Evolutionary conservation across 2,113 vertebrate species (phyloP).

Genomic region (Sorex fumeus): DNA sequence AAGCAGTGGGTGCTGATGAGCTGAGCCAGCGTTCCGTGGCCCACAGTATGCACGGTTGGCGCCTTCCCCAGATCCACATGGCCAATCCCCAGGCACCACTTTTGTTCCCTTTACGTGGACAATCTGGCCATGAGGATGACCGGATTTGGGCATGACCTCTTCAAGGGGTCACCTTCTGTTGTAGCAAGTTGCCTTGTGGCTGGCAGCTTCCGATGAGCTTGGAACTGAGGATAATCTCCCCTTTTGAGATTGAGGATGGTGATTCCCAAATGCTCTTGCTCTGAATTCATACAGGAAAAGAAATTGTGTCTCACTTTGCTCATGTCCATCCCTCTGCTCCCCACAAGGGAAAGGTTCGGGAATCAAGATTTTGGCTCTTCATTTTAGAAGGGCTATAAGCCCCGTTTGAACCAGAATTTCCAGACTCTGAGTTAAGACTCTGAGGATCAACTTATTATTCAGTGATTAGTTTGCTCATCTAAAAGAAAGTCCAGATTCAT

Average conservation of each 20-base stretch:
- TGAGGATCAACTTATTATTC: conserved; percentile 48
- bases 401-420: conserved; percentile 61
- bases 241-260: conserved; percentile 16
- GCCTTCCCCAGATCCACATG: conserved; percentile 72
- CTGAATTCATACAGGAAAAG: conserved; percentile 60
- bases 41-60: conserved; percentile 65
- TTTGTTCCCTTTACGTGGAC: conserved; percentile 62
- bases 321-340: background rate
- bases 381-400: conserved; percentile 29
- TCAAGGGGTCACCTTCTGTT: conserved; percentile 53
- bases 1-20: conserved; percentile 81
- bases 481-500: conserved; percentile 12
- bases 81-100: conserved; percentile 40
- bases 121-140: conserved; percentile 24
- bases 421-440: conserved; percentile 12
- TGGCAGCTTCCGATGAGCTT: conserved; percentile 33
- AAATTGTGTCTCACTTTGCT: conserved; percentile 13
- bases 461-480: too few species aligned
- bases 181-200: background rate
- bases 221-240: conserved; percentile 32
- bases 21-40: conserved; percentile 80
- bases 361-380: conserved; percentile 27
- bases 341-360: conserved; percentile 32
- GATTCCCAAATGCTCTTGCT: conserved; percentile 37
- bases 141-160: conserved; percentile 60